A percentile compares a stretch with the other conserved stretches of the same genome.
Conservation (phyloP, 2,888 invertebrate genomes). For the Romanomermis culicivorax region DNA sequence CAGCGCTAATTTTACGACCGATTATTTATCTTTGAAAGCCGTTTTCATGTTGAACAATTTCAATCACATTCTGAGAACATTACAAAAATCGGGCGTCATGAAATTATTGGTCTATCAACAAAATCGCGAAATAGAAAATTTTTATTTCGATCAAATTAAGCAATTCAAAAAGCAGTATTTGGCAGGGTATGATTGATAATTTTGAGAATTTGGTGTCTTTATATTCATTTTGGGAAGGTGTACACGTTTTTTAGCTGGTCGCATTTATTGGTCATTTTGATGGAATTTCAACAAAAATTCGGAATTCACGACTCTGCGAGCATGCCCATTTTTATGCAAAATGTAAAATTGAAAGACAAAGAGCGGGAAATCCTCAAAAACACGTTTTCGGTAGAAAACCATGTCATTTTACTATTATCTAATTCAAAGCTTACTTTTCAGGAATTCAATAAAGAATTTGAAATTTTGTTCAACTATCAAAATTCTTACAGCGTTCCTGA, state of each 20-base stretch:
- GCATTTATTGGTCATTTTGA: background rate
- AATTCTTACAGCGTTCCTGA: conserved; percentile 80
- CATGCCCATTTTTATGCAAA: background rate
- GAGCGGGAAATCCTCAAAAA: conserved; percentile 66
- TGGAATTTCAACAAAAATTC: background rate
- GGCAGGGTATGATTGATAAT: conserved; percentile 27
- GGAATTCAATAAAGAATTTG: conserved; percentile 88
- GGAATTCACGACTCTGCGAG: background rate
- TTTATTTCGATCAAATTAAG: conserved; percentile 62
- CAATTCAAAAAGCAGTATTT: conserved; percentile 55
- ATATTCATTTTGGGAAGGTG: no score
- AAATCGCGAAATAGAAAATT: conserved; percentile 63
- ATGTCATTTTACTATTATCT: background rate
- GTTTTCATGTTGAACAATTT: conserved; percentile 56
- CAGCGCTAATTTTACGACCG: conserved; percentile 37
- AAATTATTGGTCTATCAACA: conserved; percentile 46
- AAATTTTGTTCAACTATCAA: conserved; percentile 62
- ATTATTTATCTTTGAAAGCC: conserved; percentile 18
- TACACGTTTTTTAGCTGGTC: conserved; percentile 5
- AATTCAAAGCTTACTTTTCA: no score
- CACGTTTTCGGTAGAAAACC: conserved; percentile 52
- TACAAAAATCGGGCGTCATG: conserved; percentile 56
- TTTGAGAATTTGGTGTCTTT: no score
- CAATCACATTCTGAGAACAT: conserved; percentile 72
- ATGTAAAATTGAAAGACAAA: conserved; percentile 49